Base-by-base conservation (phyloP, 2,113 vertebrate species). In the Himantopus leucocephalus region DNA sequence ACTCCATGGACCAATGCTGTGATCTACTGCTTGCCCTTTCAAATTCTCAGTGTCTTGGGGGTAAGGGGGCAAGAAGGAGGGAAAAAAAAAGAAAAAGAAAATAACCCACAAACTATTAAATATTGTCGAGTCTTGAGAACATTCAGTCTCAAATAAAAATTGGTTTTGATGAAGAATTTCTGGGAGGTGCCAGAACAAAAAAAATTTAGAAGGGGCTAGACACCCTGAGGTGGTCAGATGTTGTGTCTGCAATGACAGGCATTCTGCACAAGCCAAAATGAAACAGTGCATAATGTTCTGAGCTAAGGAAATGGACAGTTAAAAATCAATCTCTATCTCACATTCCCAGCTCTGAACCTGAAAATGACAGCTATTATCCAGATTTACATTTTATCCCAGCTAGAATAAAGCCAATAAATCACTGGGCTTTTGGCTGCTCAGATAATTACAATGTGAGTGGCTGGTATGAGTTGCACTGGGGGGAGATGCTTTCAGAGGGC, bases 401-500 rank as follows among this genome's bases (percentile, higher is more conserved):
- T 97, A 95, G 95, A 98, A 98, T 96, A 97, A 98, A 98, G 96
- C 97, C 90, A 97, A 98, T 98, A 98, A 97, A 98, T 98, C 98
- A 98, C 90, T 21, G 30, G 63, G 90, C 30, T 96, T 98, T 98
- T 97, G 90, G 52, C 92, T 97, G 84, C 90, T 97, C 71, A 35
- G 96, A 98, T 98, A 98, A 99, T 99, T 98, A 97, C 93, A 90
- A 34, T 91, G 68, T 70, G 93, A 97, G 94, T 94, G 90, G 93
- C 34, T 96, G 82, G 83, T 82, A 72, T 96, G 96, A 96, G 92
- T 96, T 94, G 53, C 83, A 88, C 41, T 1, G 8, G 27, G 63
- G 76, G 79, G 72, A 97, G 88, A 94, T 78, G 74, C 55, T 95
- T 93, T 88, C 71, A 89, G 78, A 82, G 63, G 41, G 93, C 87